Conservation (phyloP, 1,140 invertebrate genomes). For the Araneus ventricosus region DNA sequence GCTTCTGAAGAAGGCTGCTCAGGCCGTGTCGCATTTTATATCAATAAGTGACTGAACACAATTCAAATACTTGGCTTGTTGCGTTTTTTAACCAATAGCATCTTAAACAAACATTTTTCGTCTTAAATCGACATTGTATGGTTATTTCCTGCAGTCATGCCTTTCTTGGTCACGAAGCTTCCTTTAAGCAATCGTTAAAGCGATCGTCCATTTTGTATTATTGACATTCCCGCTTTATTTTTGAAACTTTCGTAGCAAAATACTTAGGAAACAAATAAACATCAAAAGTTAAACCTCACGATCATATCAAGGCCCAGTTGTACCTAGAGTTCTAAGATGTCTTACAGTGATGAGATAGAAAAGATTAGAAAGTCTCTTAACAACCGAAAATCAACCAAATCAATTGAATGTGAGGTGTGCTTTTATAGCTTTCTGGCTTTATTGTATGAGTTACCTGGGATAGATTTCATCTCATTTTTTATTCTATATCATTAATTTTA, state of each 20-base stretch:
- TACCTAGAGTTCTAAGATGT: too few relatives aligned
- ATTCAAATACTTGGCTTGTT: not conserved
- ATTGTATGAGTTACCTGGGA: too few relatives aligned
- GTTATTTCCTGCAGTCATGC: not conserved
- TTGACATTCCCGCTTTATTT: not conserved
- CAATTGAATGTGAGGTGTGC: too few relatives aligned
- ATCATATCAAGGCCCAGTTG: too few relatives aligned
- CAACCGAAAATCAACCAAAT: too few relatives aligned
- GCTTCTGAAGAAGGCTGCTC: not conserved
- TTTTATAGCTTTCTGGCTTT: too few relatives aligned
- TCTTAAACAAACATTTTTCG: not conserved
- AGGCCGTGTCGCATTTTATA: not conserved
- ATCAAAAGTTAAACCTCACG: not conserved
- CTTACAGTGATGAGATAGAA: too few relatives aligned
- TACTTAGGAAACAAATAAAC: not conserved
- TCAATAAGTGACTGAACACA: not conserved
- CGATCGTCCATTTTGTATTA: not conserved
- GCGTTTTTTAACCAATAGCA: not conserved
- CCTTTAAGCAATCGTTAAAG: not conserved
- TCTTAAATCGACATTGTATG: not conserved
- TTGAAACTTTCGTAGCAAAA: not conserved
- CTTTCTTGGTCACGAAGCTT: not conserved
- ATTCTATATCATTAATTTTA: too few relatives aligned
- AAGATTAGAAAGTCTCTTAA: too few relatives aligned
- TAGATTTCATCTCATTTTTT: too few relatives aligned